Evolutionary conservation across 2,113 vertebrate species (phyloP), one percentile per base, ranked within the genome.

Genomic region (Chloropsis hardwickii): DNA sequence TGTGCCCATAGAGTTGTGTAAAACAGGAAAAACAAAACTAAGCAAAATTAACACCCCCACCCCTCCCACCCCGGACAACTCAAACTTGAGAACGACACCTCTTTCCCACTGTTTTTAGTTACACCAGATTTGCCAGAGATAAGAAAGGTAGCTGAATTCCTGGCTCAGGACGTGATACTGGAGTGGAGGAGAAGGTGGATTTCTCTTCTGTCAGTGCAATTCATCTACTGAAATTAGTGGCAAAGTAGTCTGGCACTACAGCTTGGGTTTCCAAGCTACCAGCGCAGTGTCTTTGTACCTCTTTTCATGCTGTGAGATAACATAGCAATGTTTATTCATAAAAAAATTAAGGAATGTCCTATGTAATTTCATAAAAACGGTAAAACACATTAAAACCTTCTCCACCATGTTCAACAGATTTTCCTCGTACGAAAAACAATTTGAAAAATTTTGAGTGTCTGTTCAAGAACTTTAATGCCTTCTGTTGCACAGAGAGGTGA

Each of bases 311-410:
- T 57, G 10, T 29, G 22, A 37, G 37, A 24, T 44, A 69, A 57
- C 17, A 40, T 2, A 77, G 27, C 33, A 64, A 27, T 13, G 18
- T 31, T 57, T 39, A 47, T 18, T 31, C 22, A 33, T 20, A 48
- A 87, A 81, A 87, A 20, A 3, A 1, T 66, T 22, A 39, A 44
- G 18, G 10, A 37, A 40, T 47, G 7, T 6, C 40, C n/a, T 6
- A 1, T 69, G 11, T 50, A 0, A 1, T 42, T 40, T 48, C 14
- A 33, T 45, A 21, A 48, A 71, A 14, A 5, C 1, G 2, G 7
- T 42, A 47, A 64, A 62, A 48, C 13, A 54, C 2, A 0, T 29
- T 51, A 64, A 56, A 67, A 56, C 7, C 9, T 44, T 12, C 14
- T 69, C 10, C 5, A 27, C 27, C 29, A 3, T 6, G 7, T 72